Percentiles rank a stretch among this genome's conserved stretches.
Evolutionary conservation across 2,113 vertebrate species (phyloP).

Genomic region (Strigops habroptila): DNA sequence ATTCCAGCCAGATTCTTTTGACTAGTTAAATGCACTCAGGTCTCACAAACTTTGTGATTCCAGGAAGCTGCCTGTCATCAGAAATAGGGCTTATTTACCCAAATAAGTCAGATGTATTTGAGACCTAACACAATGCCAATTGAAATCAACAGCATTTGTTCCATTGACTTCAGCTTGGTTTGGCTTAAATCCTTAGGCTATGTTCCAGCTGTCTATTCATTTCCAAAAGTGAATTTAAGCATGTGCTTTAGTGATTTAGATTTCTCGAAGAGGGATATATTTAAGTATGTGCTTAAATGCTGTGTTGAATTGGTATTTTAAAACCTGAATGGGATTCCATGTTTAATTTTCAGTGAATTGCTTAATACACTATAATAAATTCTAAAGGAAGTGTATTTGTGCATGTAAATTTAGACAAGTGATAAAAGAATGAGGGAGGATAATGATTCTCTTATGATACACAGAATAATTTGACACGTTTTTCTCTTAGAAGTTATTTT

Average conservation of each 20-base stretch:
- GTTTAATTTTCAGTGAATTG: not conserved
- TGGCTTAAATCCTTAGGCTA: not conserved
- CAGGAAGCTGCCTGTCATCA: not conserved
- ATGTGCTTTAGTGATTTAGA: not conserved
- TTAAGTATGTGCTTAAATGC: not conserved
- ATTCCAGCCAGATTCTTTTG: not conserved
- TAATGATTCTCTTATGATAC: not conserved
- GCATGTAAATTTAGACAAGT: not conserved
- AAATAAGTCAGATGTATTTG: not conserved
- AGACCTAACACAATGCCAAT: not conserved
- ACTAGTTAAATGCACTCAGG: not conserved
- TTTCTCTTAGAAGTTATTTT: not conserved
- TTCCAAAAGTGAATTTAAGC: not conserved
- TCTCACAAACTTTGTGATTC: not conserved
- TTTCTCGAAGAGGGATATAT: not conserved
- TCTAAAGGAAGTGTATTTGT: not conserved
- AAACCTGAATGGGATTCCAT: not conserved
- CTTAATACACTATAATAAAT: not conserved
- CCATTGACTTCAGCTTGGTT: not conserved
- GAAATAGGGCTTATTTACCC: not conserved
- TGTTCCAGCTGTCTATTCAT: not conserved
- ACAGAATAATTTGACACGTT: not conserved
- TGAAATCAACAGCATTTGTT: not conserved
- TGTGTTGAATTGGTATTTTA: not conserved
- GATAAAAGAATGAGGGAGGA: not conserved